Base-by-base conservation (phyloP, 2,797 vertebrate species). In the Tapera naevia region DNA sequence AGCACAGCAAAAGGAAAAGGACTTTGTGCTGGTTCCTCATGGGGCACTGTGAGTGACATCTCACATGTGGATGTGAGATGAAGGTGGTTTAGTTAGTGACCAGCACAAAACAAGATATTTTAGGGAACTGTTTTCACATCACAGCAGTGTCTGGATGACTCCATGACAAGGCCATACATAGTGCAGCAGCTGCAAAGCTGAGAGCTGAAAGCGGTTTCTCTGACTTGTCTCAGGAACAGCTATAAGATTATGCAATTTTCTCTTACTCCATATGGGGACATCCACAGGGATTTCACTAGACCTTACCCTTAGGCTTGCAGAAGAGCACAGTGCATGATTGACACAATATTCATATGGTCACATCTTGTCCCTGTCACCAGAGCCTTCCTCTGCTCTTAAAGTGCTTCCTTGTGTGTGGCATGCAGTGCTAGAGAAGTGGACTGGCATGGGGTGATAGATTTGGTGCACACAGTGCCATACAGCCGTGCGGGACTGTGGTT, bases 201-300 rank as follows among this genome's bases (percentile, higher is more conserved):
- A 61, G 23, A 8, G 37, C 35, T 54, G 39, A 89, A 32, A 0
- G 1, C 35, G 73, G 28, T 32, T 83, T 67, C 53, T 88, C 53
- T 45, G 32, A 33, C 39, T 80, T 71, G 48, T 67, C 53, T 71
- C 50, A 43, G 37, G 19, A 74, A 39, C 37, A 73, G 35, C 69
- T 88, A 12, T 27, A 30, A 35, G 11, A 9, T 88, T 86, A 17
- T 3, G 37, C 73, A 86, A 84, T 90, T 91, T 95, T 73, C 70
- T 90, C 57, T 93, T 95, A 50, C 88, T 94, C 58, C 37, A 35
- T 53, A n/a, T 16, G 32, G 82, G 62, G 95, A 67, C 17, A 90
- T 89, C 37, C 65, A 65, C 30, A 37, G 65, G 32, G 65, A 83
- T 76, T 95, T 88, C 33, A 12, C 45, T 65, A 64, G 33, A 48